Percentiles rank a stretch among this genome's conserved stretches.
phyloP scores from a whole-genome alignment of 2,113 vertebrate species.

The Damaliscus lunatus region DNA sequence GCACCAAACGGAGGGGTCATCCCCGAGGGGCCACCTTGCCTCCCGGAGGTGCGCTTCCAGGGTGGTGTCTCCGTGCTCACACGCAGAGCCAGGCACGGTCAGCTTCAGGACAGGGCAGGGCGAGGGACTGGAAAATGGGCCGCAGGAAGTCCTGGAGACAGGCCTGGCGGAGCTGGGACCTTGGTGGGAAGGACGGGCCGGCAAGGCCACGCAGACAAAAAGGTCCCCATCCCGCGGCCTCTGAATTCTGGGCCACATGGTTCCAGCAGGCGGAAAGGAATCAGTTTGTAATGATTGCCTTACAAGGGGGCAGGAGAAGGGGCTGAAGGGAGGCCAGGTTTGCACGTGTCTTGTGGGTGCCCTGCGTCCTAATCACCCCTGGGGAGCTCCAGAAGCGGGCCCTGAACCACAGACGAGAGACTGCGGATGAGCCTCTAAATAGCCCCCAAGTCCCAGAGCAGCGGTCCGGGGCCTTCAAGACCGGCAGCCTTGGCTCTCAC shows the following conservation, averaged over 20 bases:
- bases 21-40: not conserved
- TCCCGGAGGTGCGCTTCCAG: fast-evolving
- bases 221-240: not conserved
- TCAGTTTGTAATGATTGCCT: not conserved
- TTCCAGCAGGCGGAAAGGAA: not conserved
- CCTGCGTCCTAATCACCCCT: not conserved
- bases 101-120: not conserved
- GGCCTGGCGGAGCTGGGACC: not conserved
- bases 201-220: no score
- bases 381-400: not conserved
- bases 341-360: not conserved
- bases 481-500: not conserved
- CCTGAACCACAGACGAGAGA: not conserved
- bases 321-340: not conserved
- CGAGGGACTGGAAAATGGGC: not conserved
- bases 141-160: not conserved
- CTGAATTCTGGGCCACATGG: not conserved
- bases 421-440: not conserved
- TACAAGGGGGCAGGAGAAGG: not conserved
- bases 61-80: not conserved
- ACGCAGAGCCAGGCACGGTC: not conserved
- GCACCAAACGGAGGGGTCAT: not conserved
- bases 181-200: not conserved
- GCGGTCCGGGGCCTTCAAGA: not conserved
- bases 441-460: not conserved